phyloP scores from a whole-genome alignment of 2,797 vertebrate species.

The Hippoglossus hippoglossus region DNA sequence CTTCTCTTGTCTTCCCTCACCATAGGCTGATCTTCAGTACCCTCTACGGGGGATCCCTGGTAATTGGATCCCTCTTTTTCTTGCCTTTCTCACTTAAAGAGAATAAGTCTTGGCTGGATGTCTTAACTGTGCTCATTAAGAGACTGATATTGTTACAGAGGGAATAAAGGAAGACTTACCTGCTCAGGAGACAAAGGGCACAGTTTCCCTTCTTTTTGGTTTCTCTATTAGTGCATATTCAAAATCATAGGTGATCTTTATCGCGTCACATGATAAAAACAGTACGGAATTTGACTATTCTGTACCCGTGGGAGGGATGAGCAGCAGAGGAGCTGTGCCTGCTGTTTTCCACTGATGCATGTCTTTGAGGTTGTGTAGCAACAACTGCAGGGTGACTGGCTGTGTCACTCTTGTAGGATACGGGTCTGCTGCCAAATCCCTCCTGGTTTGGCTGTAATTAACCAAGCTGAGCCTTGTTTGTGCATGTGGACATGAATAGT shows the following conservation, averaged over 20 bases:
- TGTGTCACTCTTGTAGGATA: conserved; percentile 65
- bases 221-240: neutral
- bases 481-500: conserved; percentile 72
- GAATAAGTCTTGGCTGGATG: conserved; percentile 10
- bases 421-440: conserved; percentile 70
- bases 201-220: neutral
- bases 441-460: conserved; percentile 76
- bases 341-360: conserved; percentile 35
- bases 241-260: neutral
- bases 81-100: conserved; percentile 34
- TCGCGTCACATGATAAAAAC: conserved; percentile 3
- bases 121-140: conserved; percentile 19
- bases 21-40: conserved; percentile 29
- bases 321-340: conserved; percentile 22
- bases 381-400: conserved; percentile 72
- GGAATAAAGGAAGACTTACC: conserved; percentile 13
- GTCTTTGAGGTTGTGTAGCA: conserved; percentile 67
- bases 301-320: conserved; percentile 8
- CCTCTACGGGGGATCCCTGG: conserved; percentile 33
- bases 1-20: conserved; percentile 3
- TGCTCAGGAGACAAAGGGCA: neutral
- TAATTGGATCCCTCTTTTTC: conserved; percentile 42
- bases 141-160: conserved; percentile 5
- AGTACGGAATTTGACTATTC: neutral
- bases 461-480: conserved; percentile 70